Evolutionary conservation across 1,140 invertebrate species (phyloP).

Genomic region (Drosophila lini): DNA sequence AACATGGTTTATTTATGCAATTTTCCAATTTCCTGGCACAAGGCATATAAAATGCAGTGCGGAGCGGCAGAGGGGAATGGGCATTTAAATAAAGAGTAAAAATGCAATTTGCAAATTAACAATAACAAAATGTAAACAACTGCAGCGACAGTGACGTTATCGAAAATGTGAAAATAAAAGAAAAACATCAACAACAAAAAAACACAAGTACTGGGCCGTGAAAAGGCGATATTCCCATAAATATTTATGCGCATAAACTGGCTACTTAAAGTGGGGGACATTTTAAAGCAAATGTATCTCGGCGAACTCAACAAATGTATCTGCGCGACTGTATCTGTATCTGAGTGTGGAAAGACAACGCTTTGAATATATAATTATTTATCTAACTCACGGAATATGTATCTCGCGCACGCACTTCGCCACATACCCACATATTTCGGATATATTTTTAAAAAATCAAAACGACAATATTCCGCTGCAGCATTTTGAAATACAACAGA

Average conservation of each 20-base stretch:
- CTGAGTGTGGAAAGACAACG: background rate
- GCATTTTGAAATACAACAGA: constrained; percentile 79
- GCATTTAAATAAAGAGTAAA: constrained; percentile 51
- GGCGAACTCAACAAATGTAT: constrained; percentile 26
- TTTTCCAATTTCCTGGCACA: constrained; percentile 46
- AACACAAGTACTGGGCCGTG: constrained; percentile 2
- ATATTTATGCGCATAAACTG: constrained; percentile 45
- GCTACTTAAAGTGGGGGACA: constrained; percentile 33
- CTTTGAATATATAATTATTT: constrained; percentile 47
- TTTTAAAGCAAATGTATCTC: constrained; percentile 54
- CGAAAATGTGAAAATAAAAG: constrained; percentile 6
- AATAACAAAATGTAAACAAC: constrained; percentile 60
- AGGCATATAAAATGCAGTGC: constrained; percentile 20
- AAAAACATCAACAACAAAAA: background rate
- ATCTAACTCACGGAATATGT: constrained; percentile 46
- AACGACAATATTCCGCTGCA: constrained; percentile 72
- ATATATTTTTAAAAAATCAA: constrained; percentile 82
- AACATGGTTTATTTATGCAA: constrained; percentile 51
- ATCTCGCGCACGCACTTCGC: constrained; percentile 37
- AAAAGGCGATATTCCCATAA: constrained; percentile 24
- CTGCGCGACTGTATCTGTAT: constrained; percentile 2
- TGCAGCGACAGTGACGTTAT: constrained; percentile 34
- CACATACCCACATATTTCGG: constrained; percentile 27
- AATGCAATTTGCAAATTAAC: constrained; percentile 78
- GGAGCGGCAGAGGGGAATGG: background rate